Evolutionary conservation across 2,888 invertebrate species (phyloP), one percentile per base, ranked within the genome.

Genomic region (Crocallis elinguaria): DNA sequence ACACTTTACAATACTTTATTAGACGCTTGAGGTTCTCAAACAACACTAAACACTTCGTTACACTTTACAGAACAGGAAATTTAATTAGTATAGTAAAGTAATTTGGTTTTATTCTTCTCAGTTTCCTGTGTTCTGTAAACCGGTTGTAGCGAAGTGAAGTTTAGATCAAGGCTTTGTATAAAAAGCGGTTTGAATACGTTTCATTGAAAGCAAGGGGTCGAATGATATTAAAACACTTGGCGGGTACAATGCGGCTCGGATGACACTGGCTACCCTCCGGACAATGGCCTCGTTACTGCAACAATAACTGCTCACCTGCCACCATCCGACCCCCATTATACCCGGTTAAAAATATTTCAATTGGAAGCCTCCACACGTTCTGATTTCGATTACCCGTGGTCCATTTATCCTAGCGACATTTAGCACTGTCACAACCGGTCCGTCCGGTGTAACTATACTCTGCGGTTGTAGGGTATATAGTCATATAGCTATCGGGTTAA

Each of bases 251-350:
- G 79, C 72, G 68, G 74, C 67, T 78, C 69, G 69, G 75, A 80
- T 82, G 84, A 79, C 84, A 83, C 82, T 79, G 65, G 60, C 71
- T 65, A 68, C 74, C 73, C 64, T 65, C 75, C 50, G 77, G 82
- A 88, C 86, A 88, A 88, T 84, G 69, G 82, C 63, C 74, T 87
- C 84, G 84, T 88, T 88, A 77, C 70, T 76, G 72, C 71, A 80
- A 87, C 85, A 86, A 87, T 86, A 84, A 82, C 79, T 76, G 74
- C 67, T 78, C 76, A 69, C 70, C 72, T 65, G 73, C 68, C 62
- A 72, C 68, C 63, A 25, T 32, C 44, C 44, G 27, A 30, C 38
- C 45, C 38, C 43, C 50, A 50, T 62, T 60, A 45, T 58, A 55
- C 33, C 49, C 50, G 60, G 71, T 68, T 71, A 73, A 78, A 79